Evolutionary conservation across 2,888 invertebrate species (phyloP).

Genomic region (Parnassius glacialis): DNA sequence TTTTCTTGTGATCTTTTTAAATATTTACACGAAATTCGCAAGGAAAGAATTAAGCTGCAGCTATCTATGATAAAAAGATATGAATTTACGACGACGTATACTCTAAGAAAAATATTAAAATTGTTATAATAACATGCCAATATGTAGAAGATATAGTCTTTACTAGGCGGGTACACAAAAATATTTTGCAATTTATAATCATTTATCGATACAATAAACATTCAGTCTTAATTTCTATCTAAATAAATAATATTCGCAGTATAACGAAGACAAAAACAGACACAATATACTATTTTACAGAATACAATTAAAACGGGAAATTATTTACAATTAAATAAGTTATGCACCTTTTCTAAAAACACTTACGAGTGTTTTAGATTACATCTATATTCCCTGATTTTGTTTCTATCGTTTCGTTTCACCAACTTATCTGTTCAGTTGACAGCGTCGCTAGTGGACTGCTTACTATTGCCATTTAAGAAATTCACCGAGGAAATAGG

Average conservation of each 20-base stretch:
- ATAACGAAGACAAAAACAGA: neutral
- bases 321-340: neutral
- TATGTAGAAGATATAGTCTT: constrained; percentile 6
- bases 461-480: no score
- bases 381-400: no score
- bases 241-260: neutral
- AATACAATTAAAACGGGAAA: neutral
- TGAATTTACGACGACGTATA: neutral
- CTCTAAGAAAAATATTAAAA: neutral
- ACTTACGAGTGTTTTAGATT: no score
- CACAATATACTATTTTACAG: neutral
- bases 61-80: neutral
- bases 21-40: neutral
- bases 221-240: constrained; percentile 17
- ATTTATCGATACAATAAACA: constrained; percentile 14
- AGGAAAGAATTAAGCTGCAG: neutral
- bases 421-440: no score
- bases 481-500: no score
- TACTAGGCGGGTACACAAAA: constrained; percentile 18
- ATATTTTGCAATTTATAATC: constrained; percentile 5
- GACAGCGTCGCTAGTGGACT: no score
- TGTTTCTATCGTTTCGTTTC: no score
- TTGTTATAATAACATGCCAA: neutral
- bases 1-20: neutral
- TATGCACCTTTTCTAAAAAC: neutral